phyloP scores from a whole-genome alignment of 2,797 vertebrate genomes.

The Chelmon rostratus region DNA sequence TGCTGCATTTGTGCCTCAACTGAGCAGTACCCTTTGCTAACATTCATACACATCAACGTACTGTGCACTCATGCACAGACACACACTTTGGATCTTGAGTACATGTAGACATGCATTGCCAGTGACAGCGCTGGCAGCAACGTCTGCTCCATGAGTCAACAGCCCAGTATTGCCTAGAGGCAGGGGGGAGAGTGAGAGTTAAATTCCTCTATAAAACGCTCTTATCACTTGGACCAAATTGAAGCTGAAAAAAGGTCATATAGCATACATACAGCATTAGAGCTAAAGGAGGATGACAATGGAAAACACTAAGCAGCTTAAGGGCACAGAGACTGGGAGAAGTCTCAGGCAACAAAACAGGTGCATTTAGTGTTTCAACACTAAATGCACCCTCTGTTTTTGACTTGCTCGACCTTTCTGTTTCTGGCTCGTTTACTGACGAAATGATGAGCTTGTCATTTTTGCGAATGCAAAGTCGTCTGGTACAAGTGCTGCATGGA shows the following conservation, averaged over 20 bases:
- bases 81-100: conserved; percentile 36
- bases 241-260: conserved; percentile 29
- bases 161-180: conserved; percentile 32
- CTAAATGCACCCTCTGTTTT: conserved; percentile 17
- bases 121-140: conserved; percentile 52
- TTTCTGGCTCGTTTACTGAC: conserved; percentile 49
- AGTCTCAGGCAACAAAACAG: neutral
- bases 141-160: conserved; percentile 62
- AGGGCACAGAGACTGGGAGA: conserved; percentile 2
- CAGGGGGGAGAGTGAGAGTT: neutral
- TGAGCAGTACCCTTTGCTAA: conserved; percentile 38
- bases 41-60: conserved; percentile 39
- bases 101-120: conserved; percentile 56
- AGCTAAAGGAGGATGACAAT: neutral
- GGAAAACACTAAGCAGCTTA: neutral
- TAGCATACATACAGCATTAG: neutral
- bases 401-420: conserved; percentile 34
- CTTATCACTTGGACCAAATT: conserved; percentile 23
- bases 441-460: conserved; percentile 65
- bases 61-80: conserved; percentile 9
- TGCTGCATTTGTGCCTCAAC: conserved; percentile 53
- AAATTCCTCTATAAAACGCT: conserved; percentile 21
- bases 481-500: conserved; percentile 50
- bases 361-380: neutral
- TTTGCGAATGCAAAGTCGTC: conserved; percentile 54